Evolutionary conservation across 2,888 invertebrate species (phyloP).

Genomic region (Oscheius sp.): DNA sequence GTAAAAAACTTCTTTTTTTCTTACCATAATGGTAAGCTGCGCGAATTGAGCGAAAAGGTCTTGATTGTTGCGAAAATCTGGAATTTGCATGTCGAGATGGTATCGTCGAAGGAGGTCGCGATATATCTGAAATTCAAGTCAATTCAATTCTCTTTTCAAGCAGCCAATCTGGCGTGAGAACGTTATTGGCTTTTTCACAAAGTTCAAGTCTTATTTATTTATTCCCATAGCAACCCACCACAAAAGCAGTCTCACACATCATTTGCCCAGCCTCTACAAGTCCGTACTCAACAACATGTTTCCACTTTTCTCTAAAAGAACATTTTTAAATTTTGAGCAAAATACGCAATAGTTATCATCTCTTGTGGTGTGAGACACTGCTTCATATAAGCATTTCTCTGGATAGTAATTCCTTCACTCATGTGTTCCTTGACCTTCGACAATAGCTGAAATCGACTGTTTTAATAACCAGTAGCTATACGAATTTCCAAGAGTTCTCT

Average conservation of each 20-base stretch:
- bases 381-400: slow-evolving; percentile 57
- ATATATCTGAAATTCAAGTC: slow-evolving; percentile 38
- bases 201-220: background rate
- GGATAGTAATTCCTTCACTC: slow-evolving; percentile 60
- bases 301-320: slow-evolving; percentile 43
- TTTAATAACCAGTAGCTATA: slow-evolving; percentile 24
- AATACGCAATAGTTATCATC: slow-evolving; percentile 34
- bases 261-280: slow-evolving; percentile 52
- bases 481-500: slow-evolving; percentile 59
- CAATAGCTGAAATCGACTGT: slow-evolving; percentile 45
- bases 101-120: slow-evolving; percentile 47
- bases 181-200: background rate
- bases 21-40: slow-evolving; percentile 50
- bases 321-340: background rate
- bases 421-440: slow-evolving; percentile 55
- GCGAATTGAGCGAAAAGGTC: slow-evolving; percentile 50
- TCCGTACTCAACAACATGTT: slow-evolving; percentile 49
- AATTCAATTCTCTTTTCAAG: background rate
- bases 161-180: background rate
- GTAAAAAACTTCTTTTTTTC: slow-evolving; percentile 8
- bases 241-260: slow-evolving; percentile 52
- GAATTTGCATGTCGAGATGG: slow-evolving; percentile 48
- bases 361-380: slow-evolving; percentile 61
- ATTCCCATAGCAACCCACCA: slow-evolving; percentile 29
- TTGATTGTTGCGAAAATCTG: slow-evolving; percentile 37